A percentile compares a stretch with the other conserved stretches of the same genome.
Conservation (phyloP, 2,888 invertebrate genomes). For the Bugulina stolonifera region DNA sequence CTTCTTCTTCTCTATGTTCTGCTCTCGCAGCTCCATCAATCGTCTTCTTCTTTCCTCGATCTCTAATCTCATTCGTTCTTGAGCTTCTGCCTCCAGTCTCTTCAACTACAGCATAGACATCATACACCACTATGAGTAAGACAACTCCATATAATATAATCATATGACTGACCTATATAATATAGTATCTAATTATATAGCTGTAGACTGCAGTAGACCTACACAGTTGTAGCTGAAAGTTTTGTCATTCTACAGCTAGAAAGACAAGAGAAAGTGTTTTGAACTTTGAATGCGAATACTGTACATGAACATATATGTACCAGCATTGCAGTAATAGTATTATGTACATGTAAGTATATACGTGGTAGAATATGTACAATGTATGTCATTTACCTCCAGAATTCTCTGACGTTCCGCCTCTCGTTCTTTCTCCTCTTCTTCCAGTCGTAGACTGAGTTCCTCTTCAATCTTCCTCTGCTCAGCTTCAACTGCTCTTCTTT, state of each 20-base stretch:
- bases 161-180: too few relatives aligned
- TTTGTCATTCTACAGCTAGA: too few relatives aligned
- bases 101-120: conserved; percentile 36
- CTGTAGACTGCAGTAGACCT: too few relatives aligned
- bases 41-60: conserved; percentile 35
- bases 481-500: background rate
- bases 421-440: conserved; percentile 12
- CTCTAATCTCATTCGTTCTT: conserved; percentile 37
- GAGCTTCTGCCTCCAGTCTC: conserved; percentile 38
- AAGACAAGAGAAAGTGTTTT: too few relatives aligned
- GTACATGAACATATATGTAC: too few relatives aligned
- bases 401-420: conserved; percentile 22
- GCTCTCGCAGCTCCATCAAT: conserved; percentile 37
- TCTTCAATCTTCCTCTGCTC: conserved; percentile 18
- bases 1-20: conserved; percentile 38
- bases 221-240: too few relatives aligned
- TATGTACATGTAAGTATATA: background rate
- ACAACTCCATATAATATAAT: too few relatives aligned
- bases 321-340: too few relatives aligned
- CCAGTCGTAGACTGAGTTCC: background rate
- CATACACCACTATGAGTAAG: too few relatives aligned
- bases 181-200: too few relatives aligned
- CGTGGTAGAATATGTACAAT: background rate
- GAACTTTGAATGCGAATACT: too few relatives aligned
- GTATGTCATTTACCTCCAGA: background rate